phyloP scores from a whole-genome alignment of 2,888 invertebrate species.

The Therioaphis trifolii region DNA sequence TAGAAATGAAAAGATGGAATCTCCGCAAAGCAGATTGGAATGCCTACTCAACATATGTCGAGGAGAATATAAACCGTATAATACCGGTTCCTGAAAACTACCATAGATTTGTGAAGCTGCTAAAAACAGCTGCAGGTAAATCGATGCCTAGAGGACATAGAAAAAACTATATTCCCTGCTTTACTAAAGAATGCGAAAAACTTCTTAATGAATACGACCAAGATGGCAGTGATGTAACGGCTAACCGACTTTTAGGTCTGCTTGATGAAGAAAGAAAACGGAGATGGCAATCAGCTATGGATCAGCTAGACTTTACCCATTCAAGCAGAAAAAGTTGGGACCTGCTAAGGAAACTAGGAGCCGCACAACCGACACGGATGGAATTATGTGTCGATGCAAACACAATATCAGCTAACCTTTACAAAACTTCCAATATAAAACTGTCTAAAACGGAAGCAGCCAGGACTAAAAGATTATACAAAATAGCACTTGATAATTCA shows the following conservation, averaged over 20 bases:
- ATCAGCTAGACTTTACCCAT: not conserved
- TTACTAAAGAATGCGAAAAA: conserved; percentile 7
- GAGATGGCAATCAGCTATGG: conserved; percentile 1
- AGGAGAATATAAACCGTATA: conserved; percentile 9
- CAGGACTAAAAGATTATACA: not conserved
- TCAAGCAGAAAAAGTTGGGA: not conserved
- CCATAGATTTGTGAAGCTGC: conserved; percentile 25
- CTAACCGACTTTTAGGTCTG: not conserved
- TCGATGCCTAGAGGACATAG: conserved; percentile 31
- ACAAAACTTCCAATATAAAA: conserved; percentile 8
- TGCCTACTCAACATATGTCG: not conserved
- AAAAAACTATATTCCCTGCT: conserved; percentile 10
- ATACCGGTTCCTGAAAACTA: not conserved
- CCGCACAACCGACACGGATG: not conserved
- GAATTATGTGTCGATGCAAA: not conserved
- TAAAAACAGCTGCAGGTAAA: conserved; percentile 38
- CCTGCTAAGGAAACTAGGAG: conserved; percentile 3
- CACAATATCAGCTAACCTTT: conserved; percentile 12
- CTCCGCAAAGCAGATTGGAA: conserved; percentile 2
- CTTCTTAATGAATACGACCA: not conserved
- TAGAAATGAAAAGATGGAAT: not conserved
- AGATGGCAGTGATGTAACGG: not conserved
- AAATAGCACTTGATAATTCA: conserved; percentile 15
- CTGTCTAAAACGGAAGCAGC: conserved; percentile 4
- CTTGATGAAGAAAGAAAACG: not conserved